Evolutionary conservation across 2,888 invertebrate species (phyloP), one percentile per base, ranked within the genome.

Genomic region (Xestia sexstrigata): DNA sequence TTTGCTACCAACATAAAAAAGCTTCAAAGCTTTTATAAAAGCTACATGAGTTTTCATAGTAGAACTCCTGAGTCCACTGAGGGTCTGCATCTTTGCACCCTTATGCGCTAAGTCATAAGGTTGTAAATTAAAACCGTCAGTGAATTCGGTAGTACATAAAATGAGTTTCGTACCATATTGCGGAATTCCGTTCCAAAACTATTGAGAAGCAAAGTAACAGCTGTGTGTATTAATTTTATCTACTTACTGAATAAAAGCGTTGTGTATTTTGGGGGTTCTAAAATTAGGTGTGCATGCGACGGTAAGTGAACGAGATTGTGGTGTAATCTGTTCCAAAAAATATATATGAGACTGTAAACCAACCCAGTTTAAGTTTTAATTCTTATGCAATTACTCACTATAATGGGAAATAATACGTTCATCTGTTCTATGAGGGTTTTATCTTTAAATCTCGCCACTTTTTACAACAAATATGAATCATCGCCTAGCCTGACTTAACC

Each of bases 211-310:
- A 85, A 86, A 83, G 87, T 91, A 90, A 92, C 95, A 95, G 95
- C 95, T 95, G 95, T 89, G 88, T 83, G 89, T 91, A 94, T 94
- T 93, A 93, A 93, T 93, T 94, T 90, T 90, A 91, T 93, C 90
- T 90, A 89, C 87, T 87, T 88, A n/a, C n/a, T n/a, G n/a, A 93
- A 92, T 90, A 89, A 92, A 75, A 93, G 90, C 89, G 90, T 91
- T 81, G 79, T 30, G 78, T 82, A 80, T 87, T 90, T 93, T 91
- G 87, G 81, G 84, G 83, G 63, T 74, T 86, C 91, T 93, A 92
- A 93, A 92, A 92, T 92, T 93, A 91, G 87, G 67, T 70, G 47
- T 82, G 92, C 89, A 90, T 88, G 88, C 83, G 89, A 89, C 84
- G 89, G 89, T 89, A 86, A 81, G 86, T 78, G 85, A 83, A 81